Conservation (phyloP, 2,888 invertebrate genomes). For the Microctonus aethiopoides region DNA sequence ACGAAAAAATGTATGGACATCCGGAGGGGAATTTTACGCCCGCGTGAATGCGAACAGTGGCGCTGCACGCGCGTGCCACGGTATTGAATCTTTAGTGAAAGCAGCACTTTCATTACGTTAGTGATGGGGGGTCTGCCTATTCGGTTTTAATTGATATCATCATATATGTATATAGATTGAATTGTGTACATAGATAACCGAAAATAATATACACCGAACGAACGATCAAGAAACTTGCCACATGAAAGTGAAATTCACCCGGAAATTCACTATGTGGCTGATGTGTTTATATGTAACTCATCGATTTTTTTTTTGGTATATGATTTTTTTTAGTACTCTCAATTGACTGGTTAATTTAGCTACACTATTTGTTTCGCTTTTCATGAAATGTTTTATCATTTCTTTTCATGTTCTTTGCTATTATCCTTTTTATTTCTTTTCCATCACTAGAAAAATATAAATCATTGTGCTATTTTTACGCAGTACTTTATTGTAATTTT, state of each 20-base stretch:
- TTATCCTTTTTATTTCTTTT: no score
- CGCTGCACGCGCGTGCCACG: constrained; percentile 27
- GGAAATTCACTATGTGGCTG: constrained; percentile 30
- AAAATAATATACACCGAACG: neutral
- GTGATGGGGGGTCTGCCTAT: neutral
- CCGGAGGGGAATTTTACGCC: constrained; percentile 32
- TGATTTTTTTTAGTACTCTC: neutral
- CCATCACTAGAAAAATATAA: no score
- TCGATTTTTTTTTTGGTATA: neutral
- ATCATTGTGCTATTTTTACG: no score
- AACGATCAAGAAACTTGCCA: constrained; percentile 29
- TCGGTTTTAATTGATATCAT: neutral
- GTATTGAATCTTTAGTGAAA: constrained; percentile 56
- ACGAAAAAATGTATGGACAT: neutral
- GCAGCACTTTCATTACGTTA: constrained; percentile 55
- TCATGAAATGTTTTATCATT: neutral
- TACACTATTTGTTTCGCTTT: neutral
- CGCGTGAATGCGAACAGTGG: constrained; percentile 42
- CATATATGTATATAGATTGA: constrained; percentile 3
- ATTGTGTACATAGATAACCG: no score
- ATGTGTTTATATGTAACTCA: neutral
- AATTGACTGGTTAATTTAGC: neutral
- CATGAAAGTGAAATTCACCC: constrained; percentile 35
- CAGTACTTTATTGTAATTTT: no score
- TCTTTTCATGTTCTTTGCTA: neutral